phyloP scores from a whole-genome alignment of 2,888 invertebrate species.

The Tethea ocularis region DNA sequence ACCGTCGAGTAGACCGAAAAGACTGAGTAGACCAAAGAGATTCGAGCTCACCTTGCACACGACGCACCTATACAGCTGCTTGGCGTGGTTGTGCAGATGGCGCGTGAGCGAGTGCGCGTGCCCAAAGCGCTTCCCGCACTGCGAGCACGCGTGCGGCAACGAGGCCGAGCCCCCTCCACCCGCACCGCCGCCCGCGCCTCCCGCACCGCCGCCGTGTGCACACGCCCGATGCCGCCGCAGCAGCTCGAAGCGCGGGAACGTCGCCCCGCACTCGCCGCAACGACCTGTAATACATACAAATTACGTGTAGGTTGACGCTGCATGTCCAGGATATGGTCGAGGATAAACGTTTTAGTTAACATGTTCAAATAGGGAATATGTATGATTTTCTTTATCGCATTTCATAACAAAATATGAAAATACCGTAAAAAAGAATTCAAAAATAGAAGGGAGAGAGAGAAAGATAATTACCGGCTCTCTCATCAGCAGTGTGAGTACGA shows the following conservation, averaged over 20 bases:
- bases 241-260: constrained; percentile 72
- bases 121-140: constrained; percentile 75
- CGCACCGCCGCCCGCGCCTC: constrained; percentile 8
- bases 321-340: too few species aligned
- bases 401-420: too few species aligned
- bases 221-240: constrained; percentile 64
- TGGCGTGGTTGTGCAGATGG: constrained; percentile 78
- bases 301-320: neutral
- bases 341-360: too few species aligned
- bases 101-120: constrained; percentile 74
- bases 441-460: too few species aligned
- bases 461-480: constrained; percentile 70
- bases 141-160: constrained; percentile 65
- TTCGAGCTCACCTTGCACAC: constrained; percentile 65
- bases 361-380: too few species aligned
- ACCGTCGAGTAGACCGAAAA: constrained; percentile 16
- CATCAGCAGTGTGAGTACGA: constrained; percentile 67
- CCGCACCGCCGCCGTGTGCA: constrained; percentile 41
- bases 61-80: constrained; percentile 76
- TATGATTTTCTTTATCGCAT: too few species aligned
- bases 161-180: constrained; percentile 12
- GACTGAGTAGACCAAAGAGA: constrained; percentile 19
- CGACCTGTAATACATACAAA: constrained; percentile 45
- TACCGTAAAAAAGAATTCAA: too few species aligned
- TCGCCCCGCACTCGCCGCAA: constrained; percentile 61